A percentile compares a stretch with the other conserved stretches of the same genome.
These are phyloP conservation scores for Drosophila leontia DNA, from an alignment of 1,140 invertebrate genomes.

Conservation along the genomic window DNA sequence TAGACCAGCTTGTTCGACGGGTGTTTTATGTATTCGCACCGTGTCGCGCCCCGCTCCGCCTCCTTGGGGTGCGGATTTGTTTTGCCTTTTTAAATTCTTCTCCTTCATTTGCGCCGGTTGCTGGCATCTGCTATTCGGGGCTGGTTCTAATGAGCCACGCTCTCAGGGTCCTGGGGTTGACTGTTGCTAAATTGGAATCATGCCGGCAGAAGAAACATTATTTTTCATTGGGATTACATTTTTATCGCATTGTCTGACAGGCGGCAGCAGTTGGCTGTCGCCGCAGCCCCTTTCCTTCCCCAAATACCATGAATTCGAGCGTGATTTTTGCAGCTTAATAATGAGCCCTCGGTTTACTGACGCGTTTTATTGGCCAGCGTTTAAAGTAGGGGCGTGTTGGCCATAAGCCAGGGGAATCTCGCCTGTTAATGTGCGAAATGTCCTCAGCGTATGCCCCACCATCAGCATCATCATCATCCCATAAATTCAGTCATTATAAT, in stretches of 20 bases:
- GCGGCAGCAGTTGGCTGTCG: conserved; percentile 76
- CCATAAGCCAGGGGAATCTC: conserved; percentile 34
- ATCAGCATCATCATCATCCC: conserved; percentile 3
- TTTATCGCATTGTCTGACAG: conserved; percentile 82
- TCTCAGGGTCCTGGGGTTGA: conserved; percentile 49
- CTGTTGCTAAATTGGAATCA: conserved; percentile 77
- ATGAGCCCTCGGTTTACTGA: conserved; percentile 74
- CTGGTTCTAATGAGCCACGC: conserved; percentile 63
- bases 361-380: conserved; percentile 73
- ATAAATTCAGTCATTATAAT: conserved; percentile 31
- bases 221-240: conserved; percentile 85
- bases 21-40: conserved; percentile 77
- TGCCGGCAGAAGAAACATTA: conserved; percentile 75
- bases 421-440: conserved; percentile 51
- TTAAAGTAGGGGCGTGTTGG: conserved; percentile 66
- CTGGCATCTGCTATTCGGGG: conserved; percentile 40
- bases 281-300: conserved; percentile 9
- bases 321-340: conserved; percentile 85
- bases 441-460: not conserved
- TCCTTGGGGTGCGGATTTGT: conserved; percentile 68
- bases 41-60: conserved; percentile 53
- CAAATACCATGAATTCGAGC: conserved; percentile 57
- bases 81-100: conserved; percentile 84
- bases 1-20: conserved; percentile 56
- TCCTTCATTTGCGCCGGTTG: conserved; percentile 79